Evolutionary conservation across 2,888 invertebrate species (phyloP).

Genomic region (Sminthurides aquaticus): DNA sequence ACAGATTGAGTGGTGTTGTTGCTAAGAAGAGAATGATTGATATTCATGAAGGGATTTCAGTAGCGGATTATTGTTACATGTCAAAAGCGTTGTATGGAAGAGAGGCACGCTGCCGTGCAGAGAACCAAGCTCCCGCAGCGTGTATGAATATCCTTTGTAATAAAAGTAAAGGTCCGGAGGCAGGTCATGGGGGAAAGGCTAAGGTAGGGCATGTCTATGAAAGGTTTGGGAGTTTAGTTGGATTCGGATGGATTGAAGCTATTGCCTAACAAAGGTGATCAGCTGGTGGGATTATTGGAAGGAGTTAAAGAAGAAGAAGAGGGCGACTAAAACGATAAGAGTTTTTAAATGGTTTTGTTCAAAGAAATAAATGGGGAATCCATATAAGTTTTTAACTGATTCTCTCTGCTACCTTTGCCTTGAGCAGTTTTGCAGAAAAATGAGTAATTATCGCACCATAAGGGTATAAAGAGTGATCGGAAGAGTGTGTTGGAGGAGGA

Average conservation of each 20-base stretch:
- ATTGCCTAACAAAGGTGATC: no score
- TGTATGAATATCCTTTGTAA: neutral
- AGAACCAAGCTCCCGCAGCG: neutral
- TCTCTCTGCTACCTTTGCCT: neutral
- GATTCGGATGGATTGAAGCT: neutral
- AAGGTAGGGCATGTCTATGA: neutral
- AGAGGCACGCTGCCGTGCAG: neutral
- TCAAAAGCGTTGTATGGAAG: no score
- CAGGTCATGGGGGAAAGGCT: neutral
- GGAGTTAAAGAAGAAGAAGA: no score
- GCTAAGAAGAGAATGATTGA: neutral
- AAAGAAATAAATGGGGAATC: neutral
- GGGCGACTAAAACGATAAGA: no score
- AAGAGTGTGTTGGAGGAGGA: neutral
- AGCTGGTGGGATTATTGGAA: no score
- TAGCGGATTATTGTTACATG: neutral
- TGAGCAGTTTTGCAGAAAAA: neutral
- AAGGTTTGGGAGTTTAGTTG: neutral
- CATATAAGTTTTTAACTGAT: neutral
- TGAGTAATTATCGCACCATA: neutral
- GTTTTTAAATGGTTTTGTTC: no score
- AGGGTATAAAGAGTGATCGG: neutral
- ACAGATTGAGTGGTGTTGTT: no score
- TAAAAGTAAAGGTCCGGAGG: neutral
- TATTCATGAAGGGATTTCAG: neutral